Base-by-base conservation (phyloP, 2,888 invertebrate genomes). In the Dilophus febrilis region DNA sequence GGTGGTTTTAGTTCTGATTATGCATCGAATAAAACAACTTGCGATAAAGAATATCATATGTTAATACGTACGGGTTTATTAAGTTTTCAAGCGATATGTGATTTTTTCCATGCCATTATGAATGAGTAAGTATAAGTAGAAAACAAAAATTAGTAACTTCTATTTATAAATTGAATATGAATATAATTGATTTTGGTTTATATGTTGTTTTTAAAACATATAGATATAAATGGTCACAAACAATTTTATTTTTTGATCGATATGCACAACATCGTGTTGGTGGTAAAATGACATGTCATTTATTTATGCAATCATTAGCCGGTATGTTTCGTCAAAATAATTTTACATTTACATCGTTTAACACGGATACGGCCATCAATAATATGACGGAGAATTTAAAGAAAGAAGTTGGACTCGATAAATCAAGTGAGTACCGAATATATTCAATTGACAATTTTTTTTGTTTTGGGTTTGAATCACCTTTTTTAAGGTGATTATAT, bases 1-100 rank as follows among this genome's bases (percentile, higher is more conserved):
- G 86, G 85, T 1, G 88, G 82, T 0, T 74, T 84, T 43, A 77
- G 81, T 0, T 77, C 70, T 49, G 86, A 87, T 59, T 88, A 86
- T 55, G 75, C 77, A 22, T 64, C 67, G 39, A 67, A 71, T 14
- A 87, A 87, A 56, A 74, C 68, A 2, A 64, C 65, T 3, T 80
- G 78, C 50, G 60, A 65, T 1, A 72, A 82, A 48, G 86, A 88
- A 57, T 87, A 77, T 57, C 82, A 78, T 53, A 78, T 85, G 74
- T 64, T 83, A 28, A 69, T 83, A 4, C 70, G 85, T 40, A 68
- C 80, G 11, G 86, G 87, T 0, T 70, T 71, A 18, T 59, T 81
- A 30, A 77, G 81, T 22, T 86, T 82, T 49, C 67, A 74, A 51
- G 78, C 81, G 40, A 65, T 84, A 46, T 72, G 77, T 0, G 71